Percentiles rank a stretch among this genome's conserved stretches.
Evolutionary conservation across 2,888 invertebrate species (phyloP).

Genomic region (Drosophila paramelanica): DNA sequence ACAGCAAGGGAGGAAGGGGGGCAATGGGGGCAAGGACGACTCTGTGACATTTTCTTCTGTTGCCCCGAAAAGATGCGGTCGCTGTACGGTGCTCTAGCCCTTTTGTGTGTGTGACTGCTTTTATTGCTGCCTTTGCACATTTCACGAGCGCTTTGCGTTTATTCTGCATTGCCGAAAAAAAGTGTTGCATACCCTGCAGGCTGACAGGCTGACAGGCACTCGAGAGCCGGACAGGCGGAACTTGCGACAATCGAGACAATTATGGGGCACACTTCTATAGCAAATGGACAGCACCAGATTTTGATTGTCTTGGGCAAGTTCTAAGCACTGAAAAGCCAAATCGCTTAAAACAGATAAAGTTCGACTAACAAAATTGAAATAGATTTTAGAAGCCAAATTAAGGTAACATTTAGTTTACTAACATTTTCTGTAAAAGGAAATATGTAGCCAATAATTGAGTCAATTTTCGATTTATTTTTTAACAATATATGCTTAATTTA

Average conservation of each 20-base stretch:
- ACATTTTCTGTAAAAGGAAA: too few species aligned
- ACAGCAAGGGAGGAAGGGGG: not conserved
- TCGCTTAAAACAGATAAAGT: not conserved
- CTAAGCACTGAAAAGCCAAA: too few species aligned
- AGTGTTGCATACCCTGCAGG: constrained; percentile 43
- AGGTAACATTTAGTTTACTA: too few species aligned
- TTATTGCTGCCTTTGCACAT: constrained; percentile 45
- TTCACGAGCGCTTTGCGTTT: constrained; percentile 27
- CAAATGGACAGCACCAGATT: constrained; percentile 14
- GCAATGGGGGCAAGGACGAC: constrained; percentile 11
- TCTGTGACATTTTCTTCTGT: constrained; percentile 45
- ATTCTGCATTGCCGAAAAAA: constrained; percentile 28
- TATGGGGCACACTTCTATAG: constrained; percentile 35
- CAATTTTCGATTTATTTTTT: too few species aligned
- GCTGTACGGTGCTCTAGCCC: constrained; percentile 7
- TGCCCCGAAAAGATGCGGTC: constrained; percentile 29
- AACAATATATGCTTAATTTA: too few species aligned
- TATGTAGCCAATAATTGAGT: too few species aligned
- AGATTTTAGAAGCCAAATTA: too few species aligned
- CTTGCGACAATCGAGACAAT: constrained; percentile 38
- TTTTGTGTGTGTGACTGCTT: not conserved
- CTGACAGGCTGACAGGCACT: constrained; percentile 45
- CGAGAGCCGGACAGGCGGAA: constrained; percentile 21
- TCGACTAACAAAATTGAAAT: too few species aligned
- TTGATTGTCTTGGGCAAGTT: not conserved